These are phyloP conservation scores for Ennomos quercinarius DNA, from an alignment of 2,888 invertebrate species.

Conservation along the genomic window DNA sequence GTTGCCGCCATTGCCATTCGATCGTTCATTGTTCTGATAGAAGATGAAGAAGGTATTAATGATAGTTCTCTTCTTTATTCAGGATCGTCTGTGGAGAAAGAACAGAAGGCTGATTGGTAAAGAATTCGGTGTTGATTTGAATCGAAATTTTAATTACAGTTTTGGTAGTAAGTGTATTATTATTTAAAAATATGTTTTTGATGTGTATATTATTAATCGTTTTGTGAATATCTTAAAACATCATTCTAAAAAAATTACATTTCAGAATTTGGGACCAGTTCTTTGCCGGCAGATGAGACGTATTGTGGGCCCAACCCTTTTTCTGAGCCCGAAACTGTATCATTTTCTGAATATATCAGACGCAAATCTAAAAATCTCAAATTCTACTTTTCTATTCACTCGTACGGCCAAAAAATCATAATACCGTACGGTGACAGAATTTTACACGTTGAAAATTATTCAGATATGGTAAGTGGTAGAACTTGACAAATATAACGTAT, in stretches of 20 bases:
- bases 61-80: neutral
- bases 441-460: conserved; percentile 74
- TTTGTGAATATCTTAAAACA: neutral
- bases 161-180: conserved; percentile 78
- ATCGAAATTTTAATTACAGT: conserved; percentile 86
- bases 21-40: too few relatives aligned
- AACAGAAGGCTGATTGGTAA: conserved; percentile 71
- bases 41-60: too few relatives aligned
- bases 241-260: neutral
- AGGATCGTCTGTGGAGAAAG: conserved; percentile 88
- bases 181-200: too few relatives aligned
- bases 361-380: conserved; percentile 58
- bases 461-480: conserved; percentile 58
- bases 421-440: conserved; percentile 83
- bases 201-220: neutral
- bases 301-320: conserved; percentile 64
- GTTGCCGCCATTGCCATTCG: too few relatives aligned
- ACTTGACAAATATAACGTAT: too few relatives aligned
- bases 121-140: conserved; percentile 86
- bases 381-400: conserved; percentile 87
- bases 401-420: conserved; percentile 87
- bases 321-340: conserved; percentile 68
- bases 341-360: conserved; percentile 52
- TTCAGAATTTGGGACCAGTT: conserved; percentile 57
- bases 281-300: conserved; percentile 44